A percentile compares a stretch with the other conserved stretches of the same genome.
These are phyloP conservation scores for Marronus borbonicus DNA, from an alignment of 2,888 invertebrate genomes.

Conservation along the genomic window DNA sequence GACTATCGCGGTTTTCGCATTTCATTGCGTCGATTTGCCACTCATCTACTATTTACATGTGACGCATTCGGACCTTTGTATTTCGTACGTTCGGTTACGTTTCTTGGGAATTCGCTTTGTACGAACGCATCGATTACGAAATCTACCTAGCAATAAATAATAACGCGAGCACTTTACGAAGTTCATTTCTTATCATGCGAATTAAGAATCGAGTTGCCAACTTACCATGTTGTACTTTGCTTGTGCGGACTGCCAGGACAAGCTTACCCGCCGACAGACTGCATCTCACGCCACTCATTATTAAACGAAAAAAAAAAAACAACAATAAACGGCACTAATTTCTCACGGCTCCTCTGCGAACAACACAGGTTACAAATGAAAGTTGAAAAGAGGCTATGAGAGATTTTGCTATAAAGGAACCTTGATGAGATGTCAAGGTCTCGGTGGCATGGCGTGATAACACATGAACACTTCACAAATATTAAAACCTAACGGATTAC, in stretches of 20 bases:
- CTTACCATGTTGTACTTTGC: slow-evolving; percentile 68
- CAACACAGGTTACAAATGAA: slow-evolving; percentile 48
- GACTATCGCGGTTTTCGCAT: background rate
- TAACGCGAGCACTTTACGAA: background rate
- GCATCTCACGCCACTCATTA: slow-evolving; percentile 69
- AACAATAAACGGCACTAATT: slow-evolving; percentile 42
- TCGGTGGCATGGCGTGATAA: slow-evolving; percentile 64
- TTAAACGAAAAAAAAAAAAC: slow-evolving; percentile 43
- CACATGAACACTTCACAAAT: slow-evolving; percentile 47
- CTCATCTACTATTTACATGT: background rate
- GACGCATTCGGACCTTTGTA: background rate
- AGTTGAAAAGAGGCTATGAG: slow-evolving; percentile 44
- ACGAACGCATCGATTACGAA: background rate
- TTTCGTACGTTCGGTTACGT: background rate
- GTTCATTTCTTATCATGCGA: background rate
- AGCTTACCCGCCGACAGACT: slow-evolving; percentile 69
- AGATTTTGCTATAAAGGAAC: slow-evolving; percentile 53
- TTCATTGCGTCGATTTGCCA: background rate
- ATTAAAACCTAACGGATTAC: slow-evolving; percentile 10
- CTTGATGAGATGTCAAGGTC: slow-evolving; percentile 66
- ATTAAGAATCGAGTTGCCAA: slow-evolving; percentile 13
- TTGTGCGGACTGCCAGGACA: slow-evolving; percentile 65
- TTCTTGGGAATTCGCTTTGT: background rate
- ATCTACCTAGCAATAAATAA: background rate
- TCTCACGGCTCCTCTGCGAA: slow-evolving; percentile 35